Evolutionary conservation across 1,140 invertebrate species (phyloP).

Genomic region (Pteromalus puparum): DNA sequence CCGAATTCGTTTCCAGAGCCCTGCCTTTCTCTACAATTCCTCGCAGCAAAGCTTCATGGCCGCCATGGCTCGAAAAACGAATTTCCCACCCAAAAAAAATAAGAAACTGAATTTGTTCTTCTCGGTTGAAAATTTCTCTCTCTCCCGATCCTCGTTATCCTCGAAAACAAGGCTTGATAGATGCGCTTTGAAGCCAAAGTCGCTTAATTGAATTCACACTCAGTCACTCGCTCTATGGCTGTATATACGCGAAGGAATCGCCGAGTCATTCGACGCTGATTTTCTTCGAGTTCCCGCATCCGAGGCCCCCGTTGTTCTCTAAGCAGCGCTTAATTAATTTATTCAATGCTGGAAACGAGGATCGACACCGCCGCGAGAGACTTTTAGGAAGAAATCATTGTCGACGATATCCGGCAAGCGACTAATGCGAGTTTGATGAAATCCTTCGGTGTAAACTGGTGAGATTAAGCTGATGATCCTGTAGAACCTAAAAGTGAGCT

Average conservation of each 20-base stretch:
- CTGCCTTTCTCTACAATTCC: constrained; percentile 57
- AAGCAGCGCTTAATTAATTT: constrained; percentile 38
- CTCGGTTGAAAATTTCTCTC: constrained; percentile 47
- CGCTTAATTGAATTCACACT: constrained; percentile 75
- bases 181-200: constrained; percentile 61
- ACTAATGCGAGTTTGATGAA: too few species aligned
- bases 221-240: constrained; percentile 61
- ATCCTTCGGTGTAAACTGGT: too few species aligned
- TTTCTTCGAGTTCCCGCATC: constrained; percentile 64
- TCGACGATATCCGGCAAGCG: too few species aligned
- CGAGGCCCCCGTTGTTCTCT: constrained; percentile 33
- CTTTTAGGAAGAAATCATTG: background rate
- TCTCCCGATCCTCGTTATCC: constrained; percentile 68
- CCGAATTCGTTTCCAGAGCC: constrained; percentile 60
- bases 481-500: too few species aligned
- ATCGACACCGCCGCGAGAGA: background rate
- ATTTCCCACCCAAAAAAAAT: background rate
- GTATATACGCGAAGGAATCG: constrained; percentile 59
- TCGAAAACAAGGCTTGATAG: constrained; percentile 71
- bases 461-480: too few species aligned
- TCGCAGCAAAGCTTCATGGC: constrained; percentile 58
- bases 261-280: constrained; percentile 72
- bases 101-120: background rate
- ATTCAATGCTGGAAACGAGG: constrained; percentile 28
- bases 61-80: constrained; percentile 30